Conservation (phyloP, 2,888 invertebrate species). For the Limnephilus rhombicus region DNA sequence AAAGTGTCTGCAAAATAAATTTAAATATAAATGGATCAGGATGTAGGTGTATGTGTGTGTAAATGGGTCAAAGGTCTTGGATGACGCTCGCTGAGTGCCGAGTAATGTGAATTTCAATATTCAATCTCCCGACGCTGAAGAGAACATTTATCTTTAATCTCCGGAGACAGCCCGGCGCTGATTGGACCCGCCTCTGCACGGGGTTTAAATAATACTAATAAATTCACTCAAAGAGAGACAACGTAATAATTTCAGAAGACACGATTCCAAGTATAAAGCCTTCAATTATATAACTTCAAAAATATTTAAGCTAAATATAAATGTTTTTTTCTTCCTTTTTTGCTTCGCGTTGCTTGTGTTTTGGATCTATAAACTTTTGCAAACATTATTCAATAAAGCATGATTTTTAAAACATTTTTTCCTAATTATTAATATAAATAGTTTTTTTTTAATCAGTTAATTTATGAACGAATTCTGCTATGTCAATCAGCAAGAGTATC, state of each 20-base stretch:
- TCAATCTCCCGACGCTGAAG: neutral
- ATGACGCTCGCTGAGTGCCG: neutral
- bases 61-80: neutral
- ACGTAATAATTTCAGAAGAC: neutral
- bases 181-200: neutral
- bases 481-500: too few species aligned
- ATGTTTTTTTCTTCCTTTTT: too few species aligned
- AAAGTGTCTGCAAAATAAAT: neutral
- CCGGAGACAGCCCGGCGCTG: neutral
- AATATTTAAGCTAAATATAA: too few species aligned
- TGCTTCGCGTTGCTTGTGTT: too few species aligned
- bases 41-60: neutral
- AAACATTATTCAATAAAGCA: too few species aligned
- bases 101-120: neutral
- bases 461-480: too few species aligned
- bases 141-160: neutral
- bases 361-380: too few species aligned
- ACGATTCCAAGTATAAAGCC: neutral
- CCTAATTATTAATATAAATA: too few species aligned
- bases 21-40: neutral
- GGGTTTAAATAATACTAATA: neutral
- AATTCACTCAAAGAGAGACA: neutral
- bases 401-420: too few species aligned
- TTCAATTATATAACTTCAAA: too few species aligned
- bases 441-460: too few species aligned